Conservation (phyloP, 2,113 vertebrate species). For the Onychostruthus taczanowskii region DNA sequence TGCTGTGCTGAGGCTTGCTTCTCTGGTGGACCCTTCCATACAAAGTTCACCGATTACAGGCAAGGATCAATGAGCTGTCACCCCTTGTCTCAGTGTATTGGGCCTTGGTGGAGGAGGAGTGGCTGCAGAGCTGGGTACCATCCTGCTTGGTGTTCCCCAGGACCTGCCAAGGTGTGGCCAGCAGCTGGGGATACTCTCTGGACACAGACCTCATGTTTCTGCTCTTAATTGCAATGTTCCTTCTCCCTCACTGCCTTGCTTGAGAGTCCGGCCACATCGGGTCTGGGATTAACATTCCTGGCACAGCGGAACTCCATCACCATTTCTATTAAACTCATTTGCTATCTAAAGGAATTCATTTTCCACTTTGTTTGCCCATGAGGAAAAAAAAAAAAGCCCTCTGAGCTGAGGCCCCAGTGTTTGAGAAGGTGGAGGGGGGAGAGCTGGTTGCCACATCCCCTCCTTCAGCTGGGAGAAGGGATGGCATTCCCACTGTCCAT, state of each 20-base stretch:
- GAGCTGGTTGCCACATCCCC: background rate
- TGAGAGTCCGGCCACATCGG: constrained; percentile 22
- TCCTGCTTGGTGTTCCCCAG: background rate
- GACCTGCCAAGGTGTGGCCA: background rate
- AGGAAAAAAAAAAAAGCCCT: background rate
- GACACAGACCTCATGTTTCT: background rate
- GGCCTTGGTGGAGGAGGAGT: background rate
- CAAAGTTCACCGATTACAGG: background rate
- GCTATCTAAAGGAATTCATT: constrained; percentile 69
- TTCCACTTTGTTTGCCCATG: constrained; percentile 66
- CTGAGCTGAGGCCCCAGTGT: background rate
- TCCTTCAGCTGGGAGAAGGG: background rate
- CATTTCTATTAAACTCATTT: constrained; percentile 68
- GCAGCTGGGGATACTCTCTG: background rate
- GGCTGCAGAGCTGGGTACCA: background rate
- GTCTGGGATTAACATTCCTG: constrained; percentile 25
- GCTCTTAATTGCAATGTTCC: background rate
- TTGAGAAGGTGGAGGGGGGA: background rate
- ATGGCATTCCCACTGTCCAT: background rate
- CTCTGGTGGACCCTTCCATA: background rate
- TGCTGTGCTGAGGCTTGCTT: accelerated
- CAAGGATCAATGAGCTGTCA: background rate
- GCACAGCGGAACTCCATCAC: constrained; percentile 50
- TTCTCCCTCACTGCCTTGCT: background rate
- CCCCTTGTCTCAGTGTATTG: background rate